Evolutionary conservation across 2,113 vertebrate species (phyloP), one percentile per base, ranked within the genome.

Genomic region (Paramormyrops kingsleyae): DNA sequence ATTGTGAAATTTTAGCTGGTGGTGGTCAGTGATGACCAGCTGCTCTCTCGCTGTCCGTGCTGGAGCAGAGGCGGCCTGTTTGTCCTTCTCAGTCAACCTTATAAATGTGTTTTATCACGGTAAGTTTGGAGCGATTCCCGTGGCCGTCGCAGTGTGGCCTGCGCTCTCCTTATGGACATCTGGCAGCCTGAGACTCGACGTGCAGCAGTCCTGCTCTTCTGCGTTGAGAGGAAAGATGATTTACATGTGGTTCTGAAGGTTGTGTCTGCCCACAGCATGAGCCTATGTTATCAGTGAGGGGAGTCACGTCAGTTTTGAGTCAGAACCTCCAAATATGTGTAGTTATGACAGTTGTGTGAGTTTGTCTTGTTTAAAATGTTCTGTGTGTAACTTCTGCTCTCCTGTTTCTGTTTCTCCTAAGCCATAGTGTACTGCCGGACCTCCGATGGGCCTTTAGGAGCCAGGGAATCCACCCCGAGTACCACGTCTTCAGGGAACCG

Each of bases 391-490:
- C 89, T 24, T 53, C 74, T 42, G 31, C 49, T 59, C 49, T 91
- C 47, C 93, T 56, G 15, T 94, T 94, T 90, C 12, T 5, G 94
- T 94, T 90, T 90, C 83, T 93, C 91, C 90, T 62, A n/a, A 89
- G 47, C 74, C 87, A 90, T 94, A 95, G 91, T 94, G 89, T 91
- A 92, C 94, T 95, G 93, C 89, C 92, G 95, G 96, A 96, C 96
- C 96, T 94, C 95, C 93, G 94, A 96, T 96, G 95, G 96, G 96
- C 92, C 95, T 95, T 93, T 96, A 94, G 94, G 93, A 92, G 42
- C 44, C 91, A 74, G 83, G 95, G 94, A 94, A 92, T 94, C 91
- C 87, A 24, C 83, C 53, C 62, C 91, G 91, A 83, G 90, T 93
- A 88, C 93, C 93, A 90, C 90, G 92, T 90, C 88, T 88, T 88